A percentile compares a stretch with the other conserved stretches of the same genome.
phyloP scores from a whole-genome alignment of 2,888 invertebrate genomes.

The Halictus quadricinctus region DNA sequence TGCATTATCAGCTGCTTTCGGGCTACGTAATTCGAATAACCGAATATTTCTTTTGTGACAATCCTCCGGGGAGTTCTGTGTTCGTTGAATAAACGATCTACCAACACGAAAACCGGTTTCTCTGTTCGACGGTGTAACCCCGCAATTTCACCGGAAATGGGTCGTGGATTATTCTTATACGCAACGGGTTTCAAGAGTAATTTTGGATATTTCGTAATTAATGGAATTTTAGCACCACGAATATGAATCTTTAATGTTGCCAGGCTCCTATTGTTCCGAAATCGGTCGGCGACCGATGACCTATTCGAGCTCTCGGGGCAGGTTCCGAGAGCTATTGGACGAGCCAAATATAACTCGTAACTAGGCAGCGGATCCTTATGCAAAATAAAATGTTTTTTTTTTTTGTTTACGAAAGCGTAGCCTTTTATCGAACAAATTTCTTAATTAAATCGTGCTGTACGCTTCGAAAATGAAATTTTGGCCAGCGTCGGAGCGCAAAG shows the following conservation, averaged over 20 bases:
- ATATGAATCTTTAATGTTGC: too few relatives aligned
- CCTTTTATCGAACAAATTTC: neutral
- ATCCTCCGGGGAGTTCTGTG: neutral
- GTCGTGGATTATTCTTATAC: neutral
- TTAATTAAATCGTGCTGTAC: neutral
- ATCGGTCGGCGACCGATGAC: too few relatives aligned
- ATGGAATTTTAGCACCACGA: neutral
- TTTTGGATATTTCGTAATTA: neutral
- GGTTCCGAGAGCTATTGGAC: too few relatives aligned
- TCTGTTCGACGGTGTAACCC: neutral
- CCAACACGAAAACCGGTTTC: neutral
- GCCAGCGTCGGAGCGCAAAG: neutral
- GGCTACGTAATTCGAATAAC: conserved; percentile 28
- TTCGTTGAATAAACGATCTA: neutral
- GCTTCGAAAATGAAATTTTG: neutral
- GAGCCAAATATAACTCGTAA: too few relatives aligned
- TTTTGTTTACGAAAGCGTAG: too few relatives aligned
- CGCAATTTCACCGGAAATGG: neutral
- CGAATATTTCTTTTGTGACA: conserved; percentile 16
- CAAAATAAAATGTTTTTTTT: too few relatives aligned
- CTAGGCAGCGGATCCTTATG: too few relatives aligned
- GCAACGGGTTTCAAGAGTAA: neutral
- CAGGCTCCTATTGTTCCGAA: too few relatives aligned
- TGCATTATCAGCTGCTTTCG: conserved; percentile 45
- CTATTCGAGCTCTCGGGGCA: too few relatives aligned